These are phyloP conservation scores for Drosophila sechellia DNA, from an alignment of 1,140 invertebrate genomes.

Conservation along the genomic window DNA sequence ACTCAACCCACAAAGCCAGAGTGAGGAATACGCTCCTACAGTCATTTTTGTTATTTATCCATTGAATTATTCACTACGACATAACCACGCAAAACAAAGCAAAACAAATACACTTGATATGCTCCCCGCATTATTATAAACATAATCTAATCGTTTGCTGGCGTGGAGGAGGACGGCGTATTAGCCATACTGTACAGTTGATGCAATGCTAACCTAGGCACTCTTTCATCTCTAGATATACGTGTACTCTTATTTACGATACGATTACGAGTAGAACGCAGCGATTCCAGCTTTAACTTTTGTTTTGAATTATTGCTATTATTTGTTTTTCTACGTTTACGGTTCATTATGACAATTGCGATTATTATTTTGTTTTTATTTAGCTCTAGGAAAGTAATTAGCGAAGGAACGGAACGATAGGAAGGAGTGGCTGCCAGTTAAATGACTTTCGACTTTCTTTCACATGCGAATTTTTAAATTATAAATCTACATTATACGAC, in stretches of 20 bases:
- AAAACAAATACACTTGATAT: conserved; percentile 37
- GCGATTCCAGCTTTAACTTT: conserved; percentile 81
- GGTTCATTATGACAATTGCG: conserved; percentile 37
- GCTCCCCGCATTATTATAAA: conserved; percentile 30
- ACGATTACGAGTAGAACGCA: conserved; percentile 55
- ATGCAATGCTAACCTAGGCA: conserved; percentile 74
- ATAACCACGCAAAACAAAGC: conserved; percentile 33
- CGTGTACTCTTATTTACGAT: conserved; percentile 45
- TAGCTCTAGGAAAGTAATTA: conserved; percentile 52
- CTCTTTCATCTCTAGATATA: conserved; percentile 53
- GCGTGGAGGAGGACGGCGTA: conserved; percentile 28
- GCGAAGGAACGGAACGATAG: conserved; percentile 11
- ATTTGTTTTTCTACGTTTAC: conserved; percentile 62
- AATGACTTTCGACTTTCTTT: conserved; percentile 75
- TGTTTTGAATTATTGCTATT: conserved; percentile 57
- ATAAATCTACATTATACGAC: conserved; percentile 53
- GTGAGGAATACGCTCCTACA: conserved; percentile 52
- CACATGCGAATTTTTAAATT: conserved; percentile 78
- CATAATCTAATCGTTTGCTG: conserved; percentile 50
- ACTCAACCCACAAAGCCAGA: conserved; percentile 43
- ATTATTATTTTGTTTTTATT: conserved; percentile 69
- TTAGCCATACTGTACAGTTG: conserved; percentile 79
- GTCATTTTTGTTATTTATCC: conserved; percentile 65
- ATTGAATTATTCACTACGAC: conserved; percentile 49
- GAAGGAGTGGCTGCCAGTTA: conserved; percentile 44